Base-by-base conservation (phyloP, 1,140 invertebrate genomes). In the Calephelis virginiensis region DNA sequence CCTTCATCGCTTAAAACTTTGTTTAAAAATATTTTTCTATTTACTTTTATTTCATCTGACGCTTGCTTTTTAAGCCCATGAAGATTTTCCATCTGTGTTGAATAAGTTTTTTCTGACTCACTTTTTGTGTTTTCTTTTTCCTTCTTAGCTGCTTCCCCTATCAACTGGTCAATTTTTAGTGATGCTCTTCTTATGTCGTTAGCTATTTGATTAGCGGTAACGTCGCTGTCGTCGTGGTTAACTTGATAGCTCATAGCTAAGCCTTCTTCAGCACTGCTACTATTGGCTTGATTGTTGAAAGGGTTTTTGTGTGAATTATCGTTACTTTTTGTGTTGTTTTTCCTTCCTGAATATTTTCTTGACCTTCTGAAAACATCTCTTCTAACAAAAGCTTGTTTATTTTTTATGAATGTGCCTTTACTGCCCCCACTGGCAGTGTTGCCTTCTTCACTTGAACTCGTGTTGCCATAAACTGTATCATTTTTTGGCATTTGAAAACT, bases 351-450 rank as follows among this genome's bases (percentile, higher is more conserved):
- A 72, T 92, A 90, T 72, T 93, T 93, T 72, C 91, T 91, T n/a
- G 89, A 90, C 72, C 92, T 84, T 67, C 92, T 89, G 49, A 90
- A 92, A 5, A 92, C 85, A 28, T 92, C 92, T 71, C 92, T 79
- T 68, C 90, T 77, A 2, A 89, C 85, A 67, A 93, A 92, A 3
- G 86, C 89, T 76, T 91, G 89, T 77, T 93, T 93, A 73, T 94
- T 94, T 82, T 94, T 95, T 37, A 93, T 92, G 71, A 93, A 94
- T 3, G 93, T 92, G 11, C 93, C 91, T 67, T 92, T 92, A 70
- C 84, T 84, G 11, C 82, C 69, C n/a, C 82, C 70, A 65, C 84
- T 89, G 12, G 78, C 81, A 64, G 76, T 85, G 61, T 90, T 90
- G 2, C 86, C 88, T 73, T 92, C 91, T 81, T 92, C 92, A 72